Evolutionary conservation across 2,888 invertebrate genomes (phyloP).

Genomic region (Mamestra brassicae): DNA sequence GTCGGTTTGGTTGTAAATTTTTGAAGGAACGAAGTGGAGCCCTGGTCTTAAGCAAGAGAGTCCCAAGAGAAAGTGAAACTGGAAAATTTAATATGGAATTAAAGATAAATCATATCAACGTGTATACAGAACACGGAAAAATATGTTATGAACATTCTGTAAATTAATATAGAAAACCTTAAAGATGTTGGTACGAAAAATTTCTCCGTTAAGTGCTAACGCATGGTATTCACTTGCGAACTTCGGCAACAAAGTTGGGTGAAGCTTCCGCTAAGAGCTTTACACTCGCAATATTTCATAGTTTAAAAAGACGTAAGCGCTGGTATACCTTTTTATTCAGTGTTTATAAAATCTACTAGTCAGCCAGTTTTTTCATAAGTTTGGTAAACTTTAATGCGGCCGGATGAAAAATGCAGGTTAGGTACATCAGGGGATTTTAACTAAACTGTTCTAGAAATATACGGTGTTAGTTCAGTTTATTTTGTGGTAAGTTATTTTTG

Average conservation of each 20-base stretch:
- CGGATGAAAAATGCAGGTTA: slow-evolving; percentile 47
- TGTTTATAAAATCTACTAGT: slow-evolving; percentile 73
- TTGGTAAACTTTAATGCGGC: slow-evolving; percentile 56
- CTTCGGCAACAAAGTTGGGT: slow-evolving; percentile 70
- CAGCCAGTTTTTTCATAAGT: slow-evolving; percentile 63
- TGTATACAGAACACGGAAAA: background rate
- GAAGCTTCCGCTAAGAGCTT: slow-evolving; percentile 76
- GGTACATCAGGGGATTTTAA: slow-evolving; percentile 39
- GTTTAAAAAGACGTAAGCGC: slow-evolving; percentile 77
- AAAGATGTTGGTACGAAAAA: slow-evolving; percentile 63
- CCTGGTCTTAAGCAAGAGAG: background rate
- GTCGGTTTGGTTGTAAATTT: background rate
- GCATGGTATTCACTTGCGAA: slow-evolving; percentile 71
- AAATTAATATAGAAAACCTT: slow-evolving; percentile 46
- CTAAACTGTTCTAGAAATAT: slow-evolving; percentile 36
- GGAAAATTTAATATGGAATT: too few relatives aligned
- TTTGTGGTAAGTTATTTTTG: slow-evolving; percentile 23
- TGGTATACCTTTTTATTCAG: slow-evolving; percentile 74
- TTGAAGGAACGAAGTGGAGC: background rate
- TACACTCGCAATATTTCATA: slow-evolving; percentile 78
- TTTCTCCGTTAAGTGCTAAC: slow-evolving; percentile 69
- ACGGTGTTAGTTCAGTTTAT: slow-evolving; percentile 20
- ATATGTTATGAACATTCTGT: slow-evolving; percentile 14
- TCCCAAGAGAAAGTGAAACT: background rate
- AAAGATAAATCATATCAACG: too few relatives aligned